Conservation (phyloP, 2,113 vertebrate species). For the Microtus pennsylvanicus region DNA sequence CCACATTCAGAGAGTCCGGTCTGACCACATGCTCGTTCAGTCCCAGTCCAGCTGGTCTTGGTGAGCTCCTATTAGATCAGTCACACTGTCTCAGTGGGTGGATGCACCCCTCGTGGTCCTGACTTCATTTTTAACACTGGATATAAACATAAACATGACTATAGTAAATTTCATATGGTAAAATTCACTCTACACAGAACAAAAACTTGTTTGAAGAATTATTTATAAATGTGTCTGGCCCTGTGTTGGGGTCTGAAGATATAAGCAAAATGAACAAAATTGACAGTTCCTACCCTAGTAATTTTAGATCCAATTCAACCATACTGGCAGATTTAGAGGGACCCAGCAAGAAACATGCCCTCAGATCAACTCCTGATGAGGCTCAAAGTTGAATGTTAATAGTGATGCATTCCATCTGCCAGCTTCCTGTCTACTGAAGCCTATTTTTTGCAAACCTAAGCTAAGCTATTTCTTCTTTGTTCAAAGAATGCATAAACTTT, state of each 20-base stretch:
- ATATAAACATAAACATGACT: background rate
- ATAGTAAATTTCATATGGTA: background rate
- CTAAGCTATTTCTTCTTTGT: slow-evolving; percentile 1
- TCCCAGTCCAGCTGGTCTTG: no score
- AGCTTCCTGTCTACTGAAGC: slow-evolving; percentile 63
- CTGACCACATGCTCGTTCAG: no score
- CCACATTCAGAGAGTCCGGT: no score
- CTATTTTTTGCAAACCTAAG: slow-evolving; percentile 42
- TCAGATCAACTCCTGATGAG: slow-evolving; percentile 65
- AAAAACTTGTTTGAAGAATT: background rate
- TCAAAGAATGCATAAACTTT: background rate
- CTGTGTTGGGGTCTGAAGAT: background rate
- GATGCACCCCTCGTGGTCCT: no score
- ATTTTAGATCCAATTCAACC: background rate
- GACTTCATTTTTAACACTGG: background rate
- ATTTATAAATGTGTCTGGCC: background rate
- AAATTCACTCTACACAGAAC: background rate
- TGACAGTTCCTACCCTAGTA: background rate
- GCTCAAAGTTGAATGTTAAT: slow-evolving; percentile 45
- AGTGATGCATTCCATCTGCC: slow-evolving; percentile 73
- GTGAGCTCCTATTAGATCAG: no score
- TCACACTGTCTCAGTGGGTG: no score
- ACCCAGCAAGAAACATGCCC: slow-evolving; percentile 57
- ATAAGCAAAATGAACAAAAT: slow-evolving; percentile 14
- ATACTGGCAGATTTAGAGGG: slow-evolving; percentile 52